Conservation (phyloP, 2,113 vertebrate species). For the Circaetus cinerascens region DNA sequence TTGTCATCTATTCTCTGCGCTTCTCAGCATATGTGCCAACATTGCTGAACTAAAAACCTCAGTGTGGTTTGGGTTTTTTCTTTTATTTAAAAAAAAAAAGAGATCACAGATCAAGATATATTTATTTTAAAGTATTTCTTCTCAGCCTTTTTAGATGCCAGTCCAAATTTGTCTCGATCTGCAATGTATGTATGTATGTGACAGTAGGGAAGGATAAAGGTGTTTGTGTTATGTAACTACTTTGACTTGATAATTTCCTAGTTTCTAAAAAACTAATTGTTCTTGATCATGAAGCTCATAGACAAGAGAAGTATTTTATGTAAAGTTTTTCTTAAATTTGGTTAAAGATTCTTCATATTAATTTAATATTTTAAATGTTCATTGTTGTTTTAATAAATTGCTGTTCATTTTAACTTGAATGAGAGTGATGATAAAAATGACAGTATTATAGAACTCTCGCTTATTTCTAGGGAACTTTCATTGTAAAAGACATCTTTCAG, state of each 20-base stretch:
- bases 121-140: neutral
- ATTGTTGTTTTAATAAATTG: neutral
- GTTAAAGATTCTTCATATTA: neutral
- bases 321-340: neutral
- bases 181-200: neutral
- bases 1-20: neutral
- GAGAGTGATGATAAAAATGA: neutral
- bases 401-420: neutral
- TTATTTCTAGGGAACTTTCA: neutral
- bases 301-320: neutral
- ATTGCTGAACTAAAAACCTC: neutral
- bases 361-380: neutral
- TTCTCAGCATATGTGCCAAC: neutral
- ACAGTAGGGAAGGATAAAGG: neutral
- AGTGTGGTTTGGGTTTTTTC: neutral
- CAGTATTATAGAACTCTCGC: neutral
- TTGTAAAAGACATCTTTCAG: neutral
- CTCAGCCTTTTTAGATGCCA: neutral
- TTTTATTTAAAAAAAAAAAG: neutral
- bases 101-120: neutral
- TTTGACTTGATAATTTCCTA: neutral
- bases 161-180: neutral
- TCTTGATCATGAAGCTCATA: neutral
- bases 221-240: neutral
- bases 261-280: neutral